Evolutionary conservation across 2,797 vertebrate species (phyloP).

Genomic region (Amniataba percoides): DNA sequence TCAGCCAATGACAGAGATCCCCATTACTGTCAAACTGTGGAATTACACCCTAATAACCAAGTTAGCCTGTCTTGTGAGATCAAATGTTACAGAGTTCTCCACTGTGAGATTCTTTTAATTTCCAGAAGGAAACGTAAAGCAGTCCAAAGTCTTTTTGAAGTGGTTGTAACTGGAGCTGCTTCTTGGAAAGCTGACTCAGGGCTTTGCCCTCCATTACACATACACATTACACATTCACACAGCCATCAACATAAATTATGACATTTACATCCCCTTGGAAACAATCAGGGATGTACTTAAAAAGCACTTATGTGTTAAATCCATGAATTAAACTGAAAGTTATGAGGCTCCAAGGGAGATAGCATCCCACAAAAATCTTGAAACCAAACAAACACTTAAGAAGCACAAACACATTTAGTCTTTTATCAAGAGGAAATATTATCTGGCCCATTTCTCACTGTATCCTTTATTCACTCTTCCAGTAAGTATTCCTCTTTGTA

Average conservation of each 20-base stretch:
- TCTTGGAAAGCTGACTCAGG: neutral
- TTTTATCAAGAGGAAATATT: neutral
- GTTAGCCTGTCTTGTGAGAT: slow-evolving; percentile 36
- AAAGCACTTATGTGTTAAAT: neutral
- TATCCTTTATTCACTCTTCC: too few relatives aligned
- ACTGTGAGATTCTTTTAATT: slow-evolving; percentile 1
- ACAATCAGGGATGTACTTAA: neutral
- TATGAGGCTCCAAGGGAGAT: neutral
- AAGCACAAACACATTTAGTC: neutral
- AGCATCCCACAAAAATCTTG: neutral
- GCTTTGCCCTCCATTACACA: neutral
- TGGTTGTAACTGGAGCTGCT: slow-evolving; percentile 26
- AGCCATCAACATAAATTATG: neutral
- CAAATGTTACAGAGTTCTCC: slow-evolving; percentile 19
- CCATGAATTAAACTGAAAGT: neutral
- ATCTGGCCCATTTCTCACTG: neutral
- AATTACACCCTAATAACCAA: slow-evolving; percentile 38
- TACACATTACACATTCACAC: neutral
- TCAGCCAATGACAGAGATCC: slow-evolving; percentile 43
- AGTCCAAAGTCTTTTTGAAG: slow-evolving; percentile 3
- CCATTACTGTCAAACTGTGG: slow-evolving; percentile 22
- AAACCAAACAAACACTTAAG: slow-evolving; percentile 4
- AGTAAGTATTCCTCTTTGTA: too few relatives aligned
- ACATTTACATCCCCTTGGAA: neutral
- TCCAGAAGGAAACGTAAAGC: neutral